Base-by-base conservation (phyloP, 2,888 invertebrate genomes). In the Meiosimyza platycephala region DNA sequence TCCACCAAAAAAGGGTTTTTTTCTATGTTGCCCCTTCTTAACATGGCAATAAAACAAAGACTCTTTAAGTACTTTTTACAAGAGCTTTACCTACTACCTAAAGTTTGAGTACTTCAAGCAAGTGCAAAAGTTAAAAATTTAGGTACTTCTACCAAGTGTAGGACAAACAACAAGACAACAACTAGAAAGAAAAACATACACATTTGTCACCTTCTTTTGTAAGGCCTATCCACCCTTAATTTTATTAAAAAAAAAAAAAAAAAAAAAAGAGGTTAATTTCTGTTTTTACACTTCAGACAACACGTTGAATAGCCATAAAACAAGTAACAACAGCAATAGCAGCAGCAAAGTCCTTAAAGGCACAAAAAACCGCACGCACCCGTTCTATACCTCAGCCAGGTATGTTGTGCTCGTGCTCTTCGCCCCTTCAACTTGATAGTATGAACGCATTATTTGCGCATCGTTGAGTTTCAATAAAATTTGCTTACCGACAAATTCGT, bases 391-490 rank as follows among this genome's bases (percentile, higher is more conserved):
- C 28, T 28, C 3, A 28, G 2, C 28, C 4, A 22, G 28, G 28
- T 28, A 28, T 28, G 28, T 28, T 28, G 28, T 22, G 22, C 22
- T 22, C 22, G 22, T 22, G 22, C 22, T 22, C 22, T 22, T 2
- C n/a, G n/a, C 22, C 2, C 22, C 22, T 22, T 22, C 28, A 28
- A 4, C 57, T 57, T 6, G 13, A 57, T 28, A 57, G 28, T 50
- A 64, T 51, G 51, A 13, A 50, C 50, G 50, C 28, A 64, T 64
- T 64, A 50, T 64, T 64, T 18, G 22, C 18, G 64, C 64, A 51
- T 64, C 64, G 64, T 51, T 64, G 64, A 64, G 15, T 64, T 64
- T 22, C 64, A 64, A 64, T 64, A 64, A 64, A 64, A 64, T 63
- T 7, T 63, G 15, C 63, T 47, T 16, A 18, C 33, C 15, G 63